A percentile compares a stretch with the other conserved stretches of the same genome.
Conservation (phyloP, 2,888 invertebrate genomes). For the Pemphredon lugubris region DNA sequence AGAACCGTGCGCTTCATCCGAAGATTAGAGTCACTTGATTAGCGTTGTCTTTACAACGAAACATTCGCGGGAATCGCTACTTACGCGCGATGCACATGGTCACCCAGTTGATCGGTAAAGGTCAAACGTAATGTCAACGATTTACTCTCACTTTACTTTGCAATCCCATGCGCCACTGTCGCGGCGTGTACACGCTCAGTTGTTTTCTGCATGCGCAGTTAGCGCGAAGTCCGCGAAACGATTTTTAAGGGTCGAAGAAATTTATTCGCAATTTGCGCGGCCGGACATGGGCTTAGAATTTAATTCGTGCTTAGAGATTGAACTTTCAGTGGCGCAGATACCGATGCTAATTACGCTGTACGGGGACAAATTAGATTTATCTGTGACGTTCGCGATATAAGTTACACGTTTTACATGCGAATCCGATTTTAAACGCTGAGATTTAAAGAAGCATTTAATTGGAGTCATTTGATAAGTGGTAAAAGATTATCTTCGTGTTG, state of each 20-base stretch:
- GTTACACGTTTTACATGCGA: too few relatives aligned
- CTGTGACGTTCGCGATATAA: too few relatives aligned
- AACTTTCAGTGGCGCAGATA: not conserved
- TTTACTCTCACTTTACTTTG: conserved; percentile 56
- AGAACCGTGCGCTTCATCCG: conserved; percentile 32
- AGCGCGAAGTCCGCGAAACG: not conserved
- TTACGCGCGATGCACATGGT: conserved; percentile 20
- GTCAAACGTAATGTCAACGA: conserved; percentile 63
- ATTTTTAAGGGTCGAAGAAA: not conserved
- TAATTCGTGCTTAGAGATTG: conserved; percentile 6
- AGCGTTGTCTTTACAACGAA: conserved; percentile 22
- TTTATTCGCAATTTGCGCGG: conserved; percentile 9
- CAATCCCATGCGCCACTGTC: conserved; percentile 25
- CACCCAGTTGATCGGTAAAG: conserved; percentile 47
- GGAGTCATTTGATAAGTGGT: too few relatives aligned
- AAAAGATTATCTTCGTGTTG: too few relatives aligned
- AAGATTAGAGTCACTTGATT: conserved; percentile 36
- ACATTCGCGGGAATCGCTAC: conserved; percentile 26
- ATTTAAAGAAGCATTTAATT: too few relatives aligned
- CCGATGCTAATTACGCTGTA: not conserved
- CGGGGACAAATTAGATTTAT: too few relatives aligned
- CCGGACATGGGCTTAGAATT: conserved; percentile 5
- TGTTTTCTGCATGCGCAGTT: not conserved
- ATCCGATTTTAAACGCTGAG: too few relatives aligned
- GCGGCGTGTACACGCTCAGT: conserved; percentile 3